phyloP scores from a whole-genome alignment of 2,797 vertebrate species.

The Myiotriccus ornatus region DNA sequence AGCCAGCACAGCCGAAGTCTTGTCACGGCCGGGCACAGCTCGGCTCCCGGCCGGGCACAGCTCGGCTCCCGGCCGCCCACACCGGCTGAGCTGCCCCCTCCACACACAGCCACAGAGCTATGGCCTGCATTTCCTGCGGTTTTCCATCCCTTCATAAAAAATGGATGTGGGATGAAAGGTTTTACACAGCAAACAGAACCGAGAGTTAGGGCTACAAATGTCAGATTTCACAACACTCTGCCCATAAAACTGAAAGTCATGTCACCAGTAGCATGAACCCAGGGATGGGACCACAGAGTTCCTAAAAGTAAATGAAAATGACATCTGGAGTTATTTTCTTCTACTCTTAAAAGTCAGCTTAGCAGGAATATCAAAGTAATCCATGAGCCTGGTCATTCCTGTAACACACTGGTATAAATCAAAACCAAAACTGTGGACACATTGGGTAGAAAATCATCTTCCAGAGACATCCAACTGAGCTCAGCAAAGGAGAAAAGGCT shows the following conservation, averaged over 20 bases:
- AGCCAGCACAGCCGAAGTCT: background rate
- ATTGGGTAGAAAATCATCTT: constrained; percentile 45
- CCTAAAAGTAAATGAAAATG: background rate
- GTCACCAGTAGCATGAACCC: background rate
- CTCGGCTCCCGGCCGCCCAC: background rate
- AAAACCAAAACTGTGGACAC: background rate
- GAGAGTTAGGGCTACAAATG: constrained; percentile 41
- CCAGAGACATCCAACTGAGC: background rate
- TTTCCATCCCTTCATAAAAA: constrained; percentile 54
- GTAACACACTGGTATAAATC: constrained; percentile 1
- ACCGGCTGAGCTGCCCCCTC: background rate
- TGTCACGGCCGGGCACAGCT: background rate
- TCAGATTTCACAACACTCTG: constrained; percentile 17
- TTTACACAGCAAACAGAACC: constrained; percentile 62
- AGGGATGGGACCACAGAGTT: background rate
- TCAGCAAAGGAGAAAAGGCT: constrained; percentile 55
- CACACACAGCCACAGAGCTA: background rate
- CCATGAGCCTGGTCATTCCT: constrained; percentile 34
- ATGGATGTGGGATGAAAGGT: constrained; percentile 50
- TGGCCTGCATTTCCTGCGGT: background rate
- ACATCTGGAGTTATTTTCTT: constrained; percentile 11
- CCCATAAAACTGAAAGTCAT: constrained; percentile 31
- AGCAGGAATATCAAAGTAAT: constrained; percentile 52
- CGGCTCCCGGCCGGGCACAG: background rate
- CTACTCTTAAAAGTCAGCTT: background rate